phyloP scores from a whole-genome alignment of 2,113 vertebrate species.

The Reinhardtius hippoglossoides region DNA sequence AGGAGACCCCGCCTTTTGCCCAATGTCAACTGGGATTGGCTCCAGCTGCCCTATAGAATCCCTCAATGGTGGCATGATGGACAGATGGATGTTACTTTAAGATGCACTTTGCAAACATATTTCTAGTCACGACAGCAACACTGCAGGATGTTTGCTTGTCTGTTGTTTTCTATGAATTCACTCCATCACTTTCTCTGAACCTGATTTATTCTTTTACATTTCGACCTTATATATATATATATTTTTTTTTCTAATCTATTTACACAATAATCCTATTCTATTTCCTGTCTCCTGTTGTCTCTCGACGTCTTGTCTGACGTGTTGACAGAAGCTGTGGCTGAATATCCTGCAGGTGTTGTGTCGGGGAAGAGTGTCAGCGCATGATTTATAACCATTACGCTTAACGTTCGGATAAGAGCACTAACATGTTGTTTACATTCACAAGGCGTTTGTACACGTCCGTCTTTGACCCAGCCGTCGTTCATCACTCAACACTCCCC shows the following conservation, averaged over 20 bases:
- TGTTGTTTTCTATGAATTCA: too few relatives aligned
- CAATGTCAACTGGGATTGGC: too few relatives aligned
- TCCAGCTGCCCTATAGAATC: too few relatives aligned
- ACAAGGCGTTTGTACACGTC: not conserved
- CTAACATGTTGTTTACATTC: conserved; percentile 36
- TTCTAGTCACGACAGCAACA: too few relatives aligned
- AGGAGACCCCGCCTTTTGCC: too few relatives aligned
- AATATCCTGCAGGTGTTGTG: conserved; percentile 40
- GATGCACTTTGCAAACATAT: too few relatives aligned
- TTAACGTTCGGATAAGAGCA: not conserved
- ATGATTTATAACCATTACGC: conserved; percentile 54
- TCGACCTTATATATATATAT: not conserved
- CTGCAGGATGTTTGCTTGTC: too few relatives aligned
- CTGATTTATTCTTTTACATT: not conserved
- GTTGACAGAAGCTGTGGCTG: conserved; percentile 17
- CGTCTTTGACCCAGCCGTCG: conserved; percentile 22
- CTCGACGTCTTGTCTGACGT: conserved; percentile 7
- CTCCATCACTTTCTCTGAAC: too few relatives aligned
- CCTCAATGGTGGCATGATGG: too few relatives aligned
- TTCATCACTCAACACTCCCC: conserved; percentile 9
- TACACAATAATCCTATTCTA: not conserved
- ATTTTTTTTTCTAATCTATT: not conserved
- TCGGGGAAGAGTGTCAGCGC: conserved; percentile 23
- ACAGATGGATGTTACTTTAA: too few relatives aligned
- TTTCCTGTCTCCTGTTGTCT: not conserved